These are phyloP conservation scores for Catocala nupta DNA, from an alignment of 2,888 invertebrate species.

Conservation along the genomic window DNA sequence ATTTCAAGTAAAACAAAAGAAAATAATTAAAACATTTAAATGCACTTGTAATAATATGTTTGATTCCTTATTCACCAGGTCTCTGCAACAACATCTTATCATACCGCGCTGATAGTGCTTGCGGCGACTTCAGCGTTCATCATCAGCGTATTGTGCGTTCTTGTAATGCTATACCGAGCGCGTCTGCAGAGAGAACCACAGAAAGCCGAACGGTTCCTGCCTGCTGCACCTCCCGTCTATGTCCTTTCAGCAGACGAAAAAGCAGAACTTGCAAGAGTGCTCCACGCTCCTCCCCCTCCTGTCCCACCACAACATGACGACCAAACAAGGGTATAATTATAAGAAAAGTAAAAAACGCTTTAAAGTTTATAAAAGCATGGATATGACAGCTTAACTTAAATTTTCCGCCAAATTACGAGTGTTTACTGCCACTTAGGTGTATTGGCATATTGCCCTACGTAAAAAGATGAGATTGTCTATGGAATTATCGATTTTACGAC, in stretches of 20 bases:
- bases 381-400: conserved; percentile 38
- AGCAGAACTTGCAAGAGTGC: conserved; percentile 80
- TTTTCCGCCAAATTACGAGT: conserved; percentile 35
- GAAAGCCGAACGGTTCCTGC: conserved; percentile 88
- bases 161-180: conserved; percentile 91
- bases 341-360: conserved; percentile 23
- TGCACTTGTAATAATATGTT: too few relatives aligned
- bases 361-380: conserved; percentile 34
- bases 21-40: too few relatives aligned
- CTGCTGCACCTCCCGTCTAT: conserved; percentile 89
- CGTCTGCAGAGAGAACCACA: conserved; percentile 83
- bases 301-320: conserved; percentile 65
- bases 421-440: conserved; percentile 19
- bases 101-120: conserved; percentile 92
- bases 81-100: conserved; percentile 90
- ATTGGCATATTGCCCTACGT: conserved; percentile 21
- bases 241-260: conserved; percentile 90
- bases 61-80: conserved; percentile 63
- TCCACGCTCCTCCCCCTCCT: conserved; percentile 75
- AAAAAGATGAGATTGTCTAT: conserved; percentile 17
- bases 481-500: conserved; percentile 15
- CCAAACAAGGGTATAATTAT: conserved; percentile 67
- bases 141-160: conserved; percentile 91
- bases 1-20: too few relatives aligned
- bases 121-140: conserved; percentile 93